Evolutionary conservation across 2,888 invertebrate genomes (phyloP).

Genomic region (Heliconius ethilla): DNA sequence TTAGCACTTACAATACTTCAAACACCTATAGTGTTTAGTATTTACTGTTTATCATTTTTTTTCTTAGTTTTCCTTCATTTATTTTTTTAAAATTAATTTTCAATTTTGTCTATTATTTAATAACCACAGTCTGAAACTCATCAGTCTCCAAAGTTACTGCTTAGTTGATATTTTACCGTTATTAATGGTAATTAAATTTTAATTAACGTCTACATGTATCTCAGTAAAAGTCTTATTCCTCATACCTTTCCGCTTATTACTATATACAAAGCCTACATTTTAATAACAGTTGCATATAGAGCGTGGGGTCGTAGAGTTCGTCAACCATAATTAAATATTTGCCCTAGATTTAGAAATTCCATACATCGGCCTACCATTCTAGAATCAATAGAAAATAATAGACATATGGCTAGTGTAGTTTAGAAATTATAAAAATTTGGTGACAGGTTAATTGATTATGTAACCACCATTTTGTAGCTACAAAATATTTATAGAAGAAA

Average conservation of each 20-base stretch:
- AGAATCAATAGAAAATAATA: not conserved
- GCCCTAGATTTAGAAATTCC: not conserved
- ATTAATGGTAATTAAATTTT: not conserved
- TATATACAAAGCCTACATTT: not conserved
- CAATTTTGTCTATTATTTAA: not conserved
- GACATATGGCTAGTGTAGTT: not conserved
- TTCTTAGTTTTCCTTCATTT: not conserved
- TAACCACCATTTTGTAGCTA: not conserved
- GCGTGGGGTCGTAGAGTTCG: not conserved
- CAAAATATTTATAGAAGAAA: not conserved
- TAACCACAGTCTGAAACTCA: not conserved
- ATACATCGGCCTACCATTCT: not conserved
- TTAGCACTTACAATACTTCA: not conserved
- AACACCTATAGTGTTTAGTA: not conserved
- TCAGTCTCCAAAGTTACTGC: not conserved
- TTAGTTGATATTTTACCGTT: not conserved
- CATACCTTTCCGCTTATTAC: not conserved
- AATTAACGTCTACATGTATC: not conserved
- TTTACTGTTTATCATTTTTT: not conserved
- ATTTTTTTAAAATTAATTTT: not conserved
- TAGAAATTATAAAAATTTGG: not conserved
- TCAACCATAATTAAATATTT: slow-evolving; percentile 9
- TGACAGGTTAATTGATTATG: not conserved
- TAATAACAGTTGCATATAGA: not conserved
- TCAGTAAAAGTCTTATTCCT: not conserved